Percentiles rank a stretch among this genome's conserved stretches.
These are phyloP conservation scores for Pontoporia blainvillei DNA, from an alignment of 2,113 vertebrate species.

Conservation along the genomic window DNA sequence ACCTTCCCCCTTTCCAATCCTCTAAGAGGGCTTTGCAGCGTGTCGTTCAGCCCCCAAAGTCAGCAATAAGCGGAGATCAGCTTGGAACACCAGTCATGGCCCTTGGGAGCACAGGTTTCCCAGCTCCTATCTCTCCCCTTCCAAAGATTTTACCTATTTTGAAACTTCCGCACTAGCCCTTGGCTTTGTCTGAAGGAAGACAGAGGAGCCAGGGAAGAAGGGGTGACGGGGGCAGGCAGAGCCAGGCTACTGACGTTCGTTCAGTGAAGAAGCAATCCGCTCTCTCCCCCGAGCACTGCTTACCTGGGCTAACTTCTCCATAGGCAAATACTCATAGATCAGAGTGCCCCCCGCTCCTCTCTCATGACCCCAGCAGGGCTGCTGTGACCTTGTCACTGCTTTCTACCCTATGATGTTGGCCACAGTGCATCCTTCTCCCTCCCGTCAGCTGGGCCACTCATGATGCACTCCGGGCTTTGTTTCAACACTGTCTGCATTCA, in stretches of 20 bases:
- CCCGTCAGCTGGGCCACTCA: background rate
- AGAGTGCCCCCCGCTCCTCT: background rate
- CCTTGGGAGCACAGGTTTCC: background rate
- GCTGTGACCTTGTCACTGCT: background rate
- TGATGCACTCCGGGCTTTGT: background rate
- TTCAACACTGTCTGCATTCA: background rate
- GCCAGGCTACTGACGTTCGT: background rate
- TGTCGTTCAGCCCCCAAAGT: background rate
- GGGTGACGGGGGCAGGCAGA: background rate
- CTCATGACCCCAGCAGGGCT: too few species aligned
- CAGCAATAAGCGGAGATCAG: background rate
- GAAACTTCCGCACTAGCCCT: background rate
- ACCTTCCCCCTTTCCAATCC: too few species aligned
- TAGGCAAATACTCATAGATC: background rate
- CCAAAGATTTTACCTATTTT: background rate
- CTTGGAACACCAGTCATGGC: background rate
- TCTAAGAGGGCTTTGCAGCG: background rate
- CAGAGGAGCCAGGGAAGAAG: background rate
- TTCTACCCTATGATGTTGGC: background rate
- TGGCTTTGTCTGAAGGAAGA: conserved; percentile 2
- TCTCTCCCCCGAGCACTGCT: too few species aligned
- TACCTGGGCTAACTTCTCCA: background rate
- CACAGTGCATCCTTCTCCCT: background rate
- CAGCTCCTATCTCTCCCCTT: background rate
- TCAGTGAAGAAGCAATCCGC: too few species aligned